Evolutionary conservation across 92 coral and sea anemone genomes (phyloP).

Genomic region (Heteractis magnifica): DNA sequence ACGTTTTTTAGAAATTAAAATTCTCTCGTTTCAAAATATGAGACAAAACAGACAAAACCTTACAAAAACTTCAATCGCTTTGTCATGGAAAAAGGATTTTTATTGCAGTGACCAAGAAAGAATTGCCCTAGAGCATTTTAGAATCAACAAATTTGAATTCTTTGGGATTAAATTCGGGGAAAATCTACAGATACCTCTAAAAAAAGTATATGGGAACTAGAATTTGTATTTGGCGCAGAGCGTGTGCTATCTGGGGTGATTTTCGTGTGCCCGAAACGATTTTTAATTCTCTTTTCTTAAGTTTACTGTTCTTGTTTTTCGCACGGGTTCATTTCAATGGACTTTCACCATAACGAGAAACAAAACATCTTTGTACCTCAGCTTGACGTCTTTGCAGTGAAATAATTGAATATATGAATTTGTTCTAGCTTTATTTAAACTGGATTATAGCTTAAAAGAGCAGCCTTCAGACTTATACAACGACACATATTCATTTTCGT

Average conservation of each 20-base stretch:
- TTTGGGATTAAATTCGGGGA: too few relatives aligned
- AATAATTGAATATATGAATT: background rate
- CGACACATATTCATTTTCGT: background rate
- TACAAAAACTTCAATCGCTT: too few relatives aligned
- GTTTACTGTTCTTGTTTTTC: background rate
- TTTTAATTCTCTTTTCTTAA: background rate
- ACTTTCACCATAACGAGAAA: background rate
- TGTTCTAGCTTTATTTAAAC: background rate
- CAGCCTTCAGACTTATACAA: background rate
- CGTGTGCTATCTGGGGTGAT: background rate
- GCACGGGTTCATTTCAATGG: background rate
- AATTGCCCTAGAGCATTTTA: too few relatives aligned
- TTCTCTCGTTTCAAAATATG: too few relatives aligned
- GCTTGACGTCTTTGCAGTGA: background rate
- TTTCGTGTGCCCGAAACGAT: background rate
- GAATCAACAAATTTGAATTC: too few relatives aligned
- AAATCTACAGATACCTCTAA: too few relatives aligned
- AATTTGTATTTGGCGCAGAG: too few relatives aligned
- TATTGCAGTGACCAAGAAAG: too few relatives aligned
- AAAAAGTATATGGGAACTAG: too few relatives aligned
- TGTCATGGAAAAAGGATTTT: too few relatives aligned
- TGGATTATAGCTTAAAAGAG: background rate
- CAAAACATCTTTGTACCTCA: background rate
- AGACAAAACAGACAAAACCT: too few relatives aligned
- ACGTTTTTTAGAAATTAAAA: too few relatives aligned